Percentiles rank a stretch among this genome's conserved stretches.
Evolutionary conservation across 2,888 invertebrate species (phyloP).

Genomic region (Plebejus argus): DNA sequence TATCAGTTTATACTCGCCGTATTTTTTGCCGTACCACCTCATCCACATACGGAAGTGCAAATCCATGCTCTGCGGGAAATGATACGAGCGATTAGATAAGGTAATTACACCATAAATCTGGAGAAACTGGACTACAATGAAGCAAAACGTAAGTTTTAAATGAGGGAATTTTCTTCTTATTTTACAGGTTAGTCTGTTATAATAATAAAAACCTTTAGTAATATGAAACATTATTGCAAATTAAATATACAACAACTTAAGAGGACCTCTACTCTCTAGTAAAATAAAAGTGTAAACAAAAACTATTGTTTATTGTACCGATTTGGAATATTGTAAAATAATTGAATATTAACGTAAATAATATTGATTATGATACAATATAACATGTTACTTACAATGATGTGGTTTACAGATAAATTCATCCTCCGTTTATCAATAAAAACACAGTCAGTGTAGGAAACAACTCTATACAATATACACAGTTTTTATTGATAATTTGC

Average conservation of each 20-base stretch:
- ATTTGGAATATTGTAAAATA: slow-evolving; percentile 25
- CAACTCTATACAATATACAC: background rate
- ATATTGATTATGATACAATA: slow-evolving; percentile 25
- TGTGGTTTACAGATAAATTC: slow-evolving; percentile 27
- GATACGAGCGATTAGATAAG: background rate
- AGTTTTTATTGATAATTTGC: slow-evolving; percentile 3
- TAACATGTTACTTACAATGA: slow-evolving; percentile 30
- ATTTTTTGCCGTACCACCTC: slow-evolving; percentile 98
- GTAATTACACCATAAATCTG: background rate
- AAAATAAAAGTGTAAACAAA: slow-evolving; percentile 34
- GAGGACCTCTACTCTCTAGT: background rate
- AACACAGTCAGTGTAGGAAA: slow-evolving; percentile 26
- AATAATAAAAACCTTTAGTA: background rate
- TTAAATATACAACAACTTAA: background rate
- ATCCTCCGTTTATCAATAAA: slow-evolving; percentile 30
- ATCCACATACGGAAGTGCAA: slow-evolving; percentile 95
- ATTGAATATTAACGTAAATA: slow-evolving; percentile 10
- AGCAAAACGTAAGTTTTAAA: background rate
- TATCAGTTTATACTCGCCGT: slow-evolving; percentile 93
- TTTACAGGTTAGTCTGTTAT: background rate
- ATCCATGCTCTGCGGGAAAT: slow-evolving; percentile 89
- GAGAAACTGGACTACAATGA: background rate
- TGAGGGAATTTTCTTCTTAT: background rate
- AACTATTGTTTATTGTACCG: slow-evolving; percentile 22
- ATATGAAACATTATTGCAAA: background rate